These are phyloP conservation scores for Caranx ignobilis DNA, from an alignment of 2,113 vertebrate species.

Conservation along the genomic window DNA sequence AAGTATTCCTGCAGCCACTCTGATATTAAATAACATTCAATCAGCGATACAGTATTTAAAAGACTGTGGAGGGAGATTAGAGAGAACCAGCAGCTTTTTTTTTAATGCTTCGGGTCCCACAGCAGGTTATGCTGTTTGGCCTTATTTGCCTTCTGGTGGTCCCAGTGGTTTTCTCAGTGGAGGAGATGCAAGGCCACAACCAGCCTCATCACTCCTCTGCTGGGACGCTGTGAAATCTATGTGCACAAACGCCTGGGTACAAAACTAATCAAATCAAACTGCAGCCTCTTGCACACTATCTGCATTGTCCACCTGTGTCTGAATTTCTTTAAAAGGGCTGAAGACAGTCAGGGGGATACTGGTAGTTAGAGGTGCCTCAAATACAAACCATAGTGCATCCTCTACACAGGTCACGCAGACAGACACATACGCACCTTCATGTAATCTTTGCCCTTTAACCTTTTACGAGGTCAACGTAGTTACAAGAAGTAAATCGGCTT, in stretches of 20 bases:
- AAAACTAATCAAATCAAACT: not conserved
- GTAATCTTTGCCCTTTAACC: slow-evolving; percentile 59
- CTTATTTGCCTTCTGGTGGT: not conserved
- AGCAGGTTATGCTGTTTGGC: not conserved
- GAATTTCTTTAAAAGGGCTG: not conserved
- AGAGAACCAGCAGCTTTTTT: not conserved
- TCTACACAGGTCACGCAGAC: not conserved
- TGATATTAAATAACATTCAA: too few species aligned
- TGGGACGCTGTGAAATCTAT: not conserved
- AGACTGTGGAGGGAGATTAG: not conserved
- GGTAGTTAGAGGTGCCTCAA: not conserved
- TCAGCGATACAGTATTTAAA: not conserved
- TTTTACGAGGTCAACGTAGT: slow-evolving; percentile 39
- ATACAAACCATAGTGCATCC: not conserved
- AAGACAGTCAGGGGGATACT: not conserved
- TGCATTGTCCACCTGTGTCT: not conserved
- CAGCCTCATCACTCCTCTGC: not conserved
- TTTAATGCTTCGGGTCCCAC: not conserved
- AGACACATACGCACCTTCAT: not conserved
- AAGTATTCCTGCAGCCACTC: not conserved
- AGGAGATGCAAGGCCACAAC: not conserved
- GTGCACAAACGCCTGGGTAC: not conserved
- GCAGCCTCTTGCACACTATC: not conserved
- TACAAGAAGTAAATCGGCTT: slow-evolving; percentile 62
- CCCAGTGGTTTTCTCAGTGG: not conserved